Conservation (phyloP, 2,888 invertebrate genomes). For the Callinectes sapidus region DNA sequence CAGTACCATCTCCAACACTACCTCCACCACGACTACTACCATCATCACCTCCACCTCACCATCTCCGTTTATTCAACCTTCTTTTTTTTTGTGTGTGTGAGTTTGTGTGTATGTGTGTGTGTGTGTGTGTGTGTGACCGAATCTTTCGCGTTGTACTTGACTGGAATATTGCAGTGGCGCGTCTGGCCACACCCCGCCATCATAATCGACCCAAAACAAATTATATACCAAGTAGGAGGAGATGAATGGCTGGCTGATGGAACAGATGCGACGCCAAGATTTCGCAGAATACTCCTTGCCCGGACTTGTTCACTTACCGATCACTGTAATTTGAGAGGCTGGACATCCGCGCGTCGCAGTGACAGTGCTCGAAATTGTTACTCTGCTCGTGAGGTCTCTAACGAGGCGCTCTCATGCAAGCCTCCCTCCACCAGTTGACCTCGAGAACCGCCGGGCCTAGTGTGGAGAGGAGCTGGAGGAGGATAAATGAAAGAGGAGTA, state of each 20-base stretch:
- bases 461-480: not conserved
- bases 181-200: conserved; percentile 36
- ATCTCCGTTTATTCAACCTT: conserved; percentile 16
- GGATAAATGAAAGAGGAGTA: not conserved
- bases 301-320: conserved; percentile 49
- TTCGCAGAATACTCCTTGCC: conserved; percentile 49
- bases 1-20: not conserved
- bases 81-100: not conserved
- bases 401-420: conserved; percentile 50
- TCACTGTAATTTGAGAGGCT: conserved; percentile 54
- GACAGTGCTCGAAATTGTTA: conserved; percentile 51
- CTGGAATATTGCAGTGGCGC: conserved; percentile 40
- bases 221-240: conserved; percentile 51
- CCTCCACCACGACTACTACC: too few relatives aligned
- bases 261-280: conserved; percentile 59
- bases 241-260: conserved; percentile 57
- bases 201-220: conserved; percentile 50
- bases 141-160: conserved; percentile 34
- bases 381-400: conserved; percentile 36
- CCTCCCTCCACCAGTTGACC: conserved; percentile 15
- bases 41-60: not conserved
- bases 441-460: not conserved
- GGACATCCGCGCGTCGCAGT: conserved; percentile 46
- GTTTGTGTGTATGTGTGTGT: not conserved
- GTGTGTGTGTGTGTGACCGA: not conserved